Evolutionary conservation across 2,113 vertebrate genomes (phyloP), one percentile per base, ranked within the genome.

Genomic region (Egretta garzetta): DNA sequence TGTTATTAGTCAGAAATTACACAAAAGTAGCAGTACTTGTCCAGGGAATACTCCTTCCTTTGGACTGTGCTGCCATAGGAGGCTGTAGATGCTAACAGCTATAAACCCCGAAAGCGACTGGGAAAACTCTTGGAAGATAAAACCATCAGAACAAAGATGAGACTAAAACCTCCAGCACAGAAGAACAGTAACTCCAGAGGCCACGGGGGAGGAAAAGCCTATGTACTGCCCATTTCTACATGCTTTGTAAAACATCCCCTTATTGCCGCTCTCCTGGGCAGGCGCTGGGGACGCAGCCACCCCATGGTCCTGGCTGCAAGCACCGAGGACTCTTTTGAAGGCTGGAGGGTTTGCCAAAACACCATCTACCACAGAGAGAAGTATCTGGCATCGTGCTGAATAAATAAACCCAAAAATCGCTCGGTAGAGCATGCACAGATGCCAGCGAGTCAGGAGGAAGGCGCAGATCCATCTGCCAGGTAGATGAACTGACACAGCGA

Each of bases 101-200:
- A 21, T 15, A 73, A 86, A 77, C 24, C 33, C 81, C 68, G 24
- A 72, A 18, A 91, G 39, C 58, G 83, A 68, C 80, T 26, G 62
- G 66, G 68, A 86, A 58, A 27, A 27, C 41, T 18, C 28, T 66
- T 68, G 21, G 63, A 56, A 88, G 67, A 80, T 28, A 83, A 83
- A 95, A n/a, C 47, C 50, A 89, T 74, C 80, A 77, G 77, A 52
- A 83, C 17, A 76, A 77, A 73, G 32, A 93, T 58, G 55, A 95
- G 55, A 80, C 35, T 43, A 70, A 91, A 93, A 90, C 87, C 76
- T 91, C 50, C 50, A 70, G 90, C 84, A 35, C 47, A 66, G 64
- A 43, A 76, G 83, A 70, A 55, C 0, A 2, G 20, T n/a, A 55
- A 1, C 23, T 28, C 27, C 24, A 18, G 77, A 76, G 80, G 63